Base-by-base conservation (phyloP, 2,888 invertebrate species). In the Salpingus planirostris region DNA sequence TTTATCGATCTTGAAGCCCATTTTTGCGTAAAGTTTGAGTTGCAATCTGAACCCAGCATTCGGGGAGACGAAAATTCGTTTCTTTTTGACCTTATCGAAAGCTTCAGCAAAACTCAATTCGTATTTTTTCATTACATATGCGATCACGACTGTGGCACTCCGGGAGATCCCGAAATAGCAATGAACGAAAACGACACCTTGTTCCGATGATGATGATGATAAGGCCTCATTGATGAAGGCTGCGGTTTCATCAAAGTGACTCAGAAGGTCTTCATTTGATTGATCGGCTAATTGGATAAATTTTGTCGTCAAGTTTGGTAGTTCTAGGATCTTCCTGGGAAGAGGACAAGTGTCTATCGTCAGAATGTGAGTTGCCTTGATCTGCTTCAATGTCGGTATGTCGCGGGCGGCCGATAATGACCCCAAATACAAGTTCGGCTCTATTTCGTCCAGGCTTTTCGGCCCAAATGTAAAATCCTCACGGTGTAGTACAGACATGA, bases 151-250 rank as follows among this genome's bases (percentile, higher is more conserved):
- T 0, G 91, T 81, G 0, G 90, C 86, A 59, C 92, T 92, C 31
- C 93, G 74, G 1, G 92, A 93, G 2, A 91, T 82, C 8, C 93
- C 93, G 52, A 82, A 91, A 59, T 88, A 88, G 63, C 93, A 95
- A 57, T 95, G 93, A 1, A 92, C 88, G 8, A 93, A 68, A 3
- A 91, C 76, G 34, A 69, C 77, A 23, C 84, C 82, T 23, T 84
- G 82, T 18, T 71, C 71, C 2, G 60, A 57, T n/a, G n/a, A n/a
- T n/a, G n/a, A n/a, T n/a, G n/a, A n/a, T n/a, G n/a, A n/a, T 3
- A 76, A 59, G 33, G 78, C 67, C 2, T 83, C 83, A 42, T 74
- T 72, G 36, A 93, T 89, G 53, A 88, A 93, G 3, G 73, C 67
- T 53, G 78, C 78, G 31, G 86, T 79, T 26, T 81, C 78, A 41